Evolutionary conservation across 2,888 invertebrate genomes (phyloP).

Genomic region (Lacanobia oleracea): DNA sequence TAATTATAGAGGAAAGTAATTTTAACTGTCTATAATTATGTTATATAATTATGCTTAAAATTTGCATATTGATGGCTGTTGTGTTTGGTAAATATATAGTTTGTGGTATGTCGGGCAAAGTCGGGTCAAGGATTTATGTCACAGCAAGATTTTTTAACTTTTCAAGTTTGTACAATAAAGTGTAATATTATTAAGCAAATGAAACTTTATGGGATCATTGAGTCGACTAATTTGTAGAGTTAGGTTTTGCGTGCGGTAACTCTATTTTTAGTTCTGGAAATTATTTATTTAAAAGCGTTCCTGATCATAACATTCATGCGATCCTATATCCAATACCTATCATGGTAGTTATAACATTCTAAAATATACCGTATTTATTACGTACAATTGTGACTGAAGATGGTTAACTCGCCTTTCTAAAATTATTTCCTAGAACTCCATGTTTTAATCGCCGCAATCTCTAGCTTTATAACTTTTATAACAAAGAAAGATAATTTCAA

Average conservation of each 20-base stretch:
- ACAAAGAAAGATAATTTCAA: neutral
- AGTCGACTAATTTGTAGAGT: slow-evolving; percentile 10
- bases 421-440: neutral
- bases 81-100: neutral
- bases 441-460: slow-evolving; percentile 2
- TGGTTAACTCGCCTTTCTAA: neutral
- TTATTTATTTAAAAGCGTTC: no score
- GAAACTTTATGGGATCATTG: slow-evolving; percentile 5
- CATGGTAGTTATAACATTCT: no score
- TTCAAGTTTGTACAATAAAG: no score
- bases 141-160: no score
- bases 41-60: slow-evolving; percentile 30
- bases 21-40: slow-evolving; percentile 20
- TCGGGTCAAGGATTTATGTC: slow-evolving; percentile 38
- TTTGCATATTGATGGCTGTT: slow-evolving; percentile 28
- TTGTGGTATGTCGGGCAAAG: slow-evolving; percentile 27
- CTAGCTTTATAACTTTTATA: neutral
- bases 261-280: slow-evolving; percentile 4
- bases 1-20: slow-evolving; percentile 37
- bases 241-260: slow-evolving; percentile 31
- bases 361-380: no score
- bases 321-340: neutral
- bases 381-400: no score
- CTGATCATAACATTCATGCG: neutral
- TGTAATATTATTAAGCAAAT: slow-evolving; percentile 5